Evolutionary conservation across 2,797 vertebrate species (phyloP), one percentile per base, ranked within the genome.

Genomic region (Lacerta viridis): DNA sequence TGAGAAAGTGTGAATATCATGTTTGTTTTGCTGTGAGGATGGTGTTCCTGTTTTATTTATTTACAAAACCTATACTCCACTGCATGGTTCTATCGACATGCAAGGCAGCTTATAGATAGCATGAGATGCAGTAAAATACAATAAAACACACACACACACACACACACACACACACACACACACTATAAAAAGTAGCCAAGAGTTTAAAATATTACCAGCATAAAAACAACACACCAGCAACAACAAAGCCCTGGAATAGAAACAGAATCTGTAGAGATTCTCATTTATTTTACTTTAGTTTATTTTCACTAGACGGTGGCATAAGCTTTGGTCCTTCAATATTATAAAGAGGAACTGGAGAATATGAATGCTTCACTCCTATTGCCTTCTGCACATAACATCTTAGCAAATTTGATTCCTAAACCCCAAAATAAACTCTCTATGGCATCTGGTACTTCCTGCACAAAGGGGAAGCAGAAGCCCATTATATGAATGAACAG

Each of bases 381-480:
- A 90, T 90, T 91, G 75, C 55, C 59, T 80, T 88, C 89, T 76
- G 71, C 90, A 92, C 75, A 79, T 55, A 84, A 71, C 90, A 94
- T 93, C 93, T 93, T 94, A 92, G 66, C 89, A 68, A 76, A 76
- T 92, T 92, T 93, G 92, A 91, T 93, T 92, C 95, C 90, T 86
- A 87, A 82, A 72, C 91, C 93, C 90, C 93, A 93, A 95, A 97
- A 97, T 96, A 96, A 95, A 85, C 76, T 89, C 89, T 93, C 87
- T 87, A 90, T 92, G 86, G 83, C 89, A 89, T 91, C 86, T 92
- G 89, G 86, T 93, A 85, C 93, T 96, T 92, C 96, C 96, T 95
- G 95, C 93, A 93, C 94, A 95, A 97, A 97, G 93, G 94, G 96
- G 97, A 97, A 97, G 96, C 92, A 95, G 95, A 96, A 89, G 93